Conservation (phyloP, 1,140 invertebrate species). For the Hypsibius dujardini region DNA sequence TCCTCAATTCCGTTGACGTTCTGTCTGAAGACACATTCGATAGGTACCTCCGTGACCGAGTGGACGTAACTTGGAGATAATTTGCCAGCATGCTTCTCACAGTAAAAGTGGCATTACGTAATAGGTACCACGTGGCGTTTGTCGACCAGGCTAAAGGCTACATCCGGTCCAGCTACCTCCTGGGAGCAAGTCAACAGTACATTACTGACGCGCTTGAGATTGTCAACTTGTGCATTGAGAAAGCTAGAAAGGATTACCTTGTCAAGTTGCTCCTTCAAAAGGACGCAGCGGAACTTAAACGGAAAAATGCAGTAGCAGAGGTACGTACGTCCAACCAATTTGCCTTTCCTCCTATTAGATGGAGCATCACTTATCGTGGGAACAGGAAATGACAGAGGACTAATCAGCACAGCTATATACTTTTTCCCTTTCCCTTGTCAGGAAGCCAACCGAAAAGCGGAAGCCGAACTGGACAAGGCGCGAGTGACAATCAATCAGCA, state of each 20-base stretch:
- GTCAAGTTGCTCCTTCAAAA: conserved; percentile 1
- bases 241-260: neutral
- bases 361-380: neutral
- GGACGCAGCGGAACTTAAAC: neutral
- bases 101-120: no score
- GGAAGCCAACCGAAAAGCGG: neutral
- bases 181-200: neutral
- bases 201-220: neutral
- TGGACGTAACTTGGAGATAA: no score
- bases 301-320: neutral
- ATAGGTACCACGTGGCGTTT: neutral
- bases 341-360: no score
- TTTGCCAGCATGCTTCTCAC: no score
- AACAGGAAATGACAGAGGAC: neutral
- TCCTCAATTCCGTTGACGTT: neutral
- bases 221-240: neutral
- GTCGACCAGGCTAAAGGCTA: neutral
- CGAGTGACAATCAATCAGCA: conserved; percentile 1
- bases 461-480: neutral
- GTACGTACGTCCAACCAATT: neutral
- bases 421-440: neutral
- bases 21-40: neutral
- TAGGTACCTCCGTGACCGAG: neutral
- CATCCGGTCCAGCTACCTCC: neutral
- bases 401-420: neutral